Base-by-base conservation (phyloP, 2,888 invertebrate species). In the Limnephilus marmoratus region DNA sequence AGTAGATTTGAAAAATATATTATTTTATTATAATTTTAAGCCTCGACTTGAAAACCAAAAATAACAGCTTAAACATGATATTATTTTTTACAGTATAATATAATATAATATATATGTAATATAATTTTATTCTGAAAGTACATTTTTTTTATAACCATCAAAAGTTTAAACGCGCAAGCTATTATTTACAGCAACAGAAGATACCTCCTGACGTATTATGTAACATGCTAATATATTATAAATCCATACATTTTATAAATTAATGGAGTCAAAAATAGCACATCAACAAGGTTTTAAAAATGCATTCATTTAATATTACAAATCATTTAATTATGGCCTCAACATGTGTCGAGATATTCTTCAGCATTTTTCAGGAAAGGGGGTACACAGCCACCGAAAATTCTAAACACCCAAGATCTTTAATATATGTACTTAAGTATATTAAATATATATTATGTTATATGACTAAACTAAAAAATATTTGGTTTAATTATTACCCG, bases 341-440 rank as follows among this genome's bases (percentile, higher is more conserved):
- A 83, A 9, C 83, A 34, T 83, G 37, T n/a, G 18, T 34, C 37
- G 83, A 83, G 83, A 83, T 37, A 37, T 37, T 83, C 83, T 3
- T 83, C 83, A 83, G 83, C 24, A 34, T 18, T 41, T 41, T 41
- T 37, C 34, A 83, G 24, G 24, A 34, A 83, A 83, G 7, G 37
- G 34, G 37, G 37, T 41, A 37, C 83, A 83, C 83, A 83, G 83
- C 83, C 83, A 83, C 83, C 34, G 34, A 41, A 83, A 83, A 83
- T 83, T 83, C 83, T 83, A 83, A 83, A 83, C 31, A 83, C 83
- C 83, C 83, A 83, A 83, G 83, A 83, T 41, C 9, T 83, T 83
- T 83, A 83, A 37, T 37, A 7, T 37, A 37, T 37, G 34, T 37
- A 37, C 34, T 83, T 83, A 83, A 37, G 83, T 83, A 83, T 83